Conservation (phyloP, 2,113 vertebrate species). For the Apteryx owenii region DNA sequence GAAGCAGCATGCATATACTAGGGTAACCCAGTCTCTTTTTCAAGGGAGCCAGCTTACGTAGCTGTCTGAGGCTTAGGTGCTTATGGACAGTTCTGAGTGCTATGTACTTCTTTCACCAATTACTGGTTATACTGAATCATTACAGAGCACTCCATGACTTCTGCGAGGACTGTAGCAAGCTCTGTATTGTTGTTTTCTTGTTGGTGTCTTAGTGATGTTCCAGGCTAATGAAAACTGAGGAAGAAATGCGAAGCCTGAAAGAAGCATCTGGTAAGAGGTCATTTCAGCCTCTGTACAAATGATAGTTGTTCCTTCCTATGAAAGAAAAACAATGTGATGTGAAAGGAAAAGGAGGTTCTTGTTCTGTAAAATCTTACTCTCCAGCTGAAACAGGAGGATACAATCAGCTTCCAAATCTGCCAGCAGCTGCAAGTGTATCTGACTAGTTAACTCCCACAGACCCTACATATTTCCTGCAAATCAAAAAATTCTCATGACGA, state of each 20-base stretch:
- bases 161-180: neutral
- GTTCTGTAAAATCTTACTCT: slow-evolving; percentile 1
- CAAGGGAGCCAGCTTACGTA: neutral
- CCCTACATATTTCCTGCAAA: slow-evolving; percentile 14
- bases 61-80: neutral
- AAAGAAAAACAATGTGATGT: neutral
- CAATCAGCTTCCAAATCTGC: slow-evolving; percentile 23
- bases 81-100: neutral
- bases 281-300: neutral
- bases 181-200: neutral
- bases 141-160: neutral
- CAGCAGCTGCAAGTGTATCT: slow-evolving; percentile 30
- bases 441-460: slow-evolving; percentile 44
- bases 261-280: neutral
- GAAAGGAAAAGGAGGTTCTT: neutral
- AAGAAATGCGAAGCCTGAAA: neutral
- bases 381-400: slow-evolving; percentile 22
- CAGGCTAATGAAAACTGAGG: neutral
- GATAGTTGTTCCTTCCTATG: neutral
- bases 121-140: neutral
- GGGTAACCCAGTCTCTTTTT: neutral
- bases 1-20: neutral
- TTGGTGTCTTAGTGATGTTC: neutral
- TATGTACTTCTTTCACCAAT: neutral
- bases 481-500: slow-evolving; percentile 5